Base-by-base conservation (phyloP, 2,113 vertebrate species). In the Todiramphus chloris region DNA sequence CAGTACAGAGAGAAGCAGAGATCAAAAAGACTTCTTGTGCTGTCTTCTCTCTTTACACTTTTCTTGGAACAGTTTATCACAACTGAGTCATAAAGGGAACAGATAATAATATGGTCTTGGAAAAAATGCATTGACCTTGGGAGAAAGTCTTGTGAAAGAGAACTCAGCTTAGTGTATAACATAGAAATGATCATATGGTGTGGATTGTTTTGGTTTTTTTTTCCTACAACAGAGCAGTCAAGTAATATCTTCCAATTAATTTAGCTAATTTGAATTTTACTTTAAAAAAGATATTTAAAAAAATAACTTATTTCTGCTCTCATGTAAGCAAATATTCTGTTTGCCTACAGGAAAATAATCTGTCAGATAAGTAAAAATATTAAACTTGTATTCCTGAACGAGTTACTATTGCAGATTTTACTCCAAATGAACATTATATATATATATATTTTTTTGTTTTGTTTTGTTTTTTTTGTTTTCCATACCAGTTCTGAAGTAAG, bases 81-180 rank as follows among this genome's bases (percentile, higher is more conserved):
- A 3, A 75, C 30, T 62, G 62, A 95, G n/a, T 91, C 70, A 85
- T 72, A 87, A 73, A 82, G 4, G 10, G 31, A 93, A 93, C 24
- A 82, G 44, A 66, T n/a, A 82, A 39, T 62, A 87, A 87, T 46
- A 69, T 8, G 58, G 58, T 58, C 74, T 80, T 91, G 50, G 8
- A 51, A 83, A 79, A 91, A 94, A 84, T 82, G 27, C 30, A 50
- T 37, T 94, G 82, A 88, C 66, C 72, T 95, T 94, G 55, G 46
- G 50, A 70, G 43, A 94, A 75, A 1, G 4, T 31, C 48, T 85
- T 87, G 15, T 76, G 58, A 83, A 87, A 94, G 24, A 59, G 55
- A 66, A 43, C 30, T 74, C 16, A 63, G 18, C 18, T 93, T 78
- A 76, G 28, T 20, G 16, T 67, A 69, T 91, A 70, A 83, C 15